Percentiles rank a stretch among this genome's conserved stretches.
Evolutionary conservation across 2,888 invertebrate genomes (phyloP).

Genomic region (Coenonympha glycerion): DNA sequence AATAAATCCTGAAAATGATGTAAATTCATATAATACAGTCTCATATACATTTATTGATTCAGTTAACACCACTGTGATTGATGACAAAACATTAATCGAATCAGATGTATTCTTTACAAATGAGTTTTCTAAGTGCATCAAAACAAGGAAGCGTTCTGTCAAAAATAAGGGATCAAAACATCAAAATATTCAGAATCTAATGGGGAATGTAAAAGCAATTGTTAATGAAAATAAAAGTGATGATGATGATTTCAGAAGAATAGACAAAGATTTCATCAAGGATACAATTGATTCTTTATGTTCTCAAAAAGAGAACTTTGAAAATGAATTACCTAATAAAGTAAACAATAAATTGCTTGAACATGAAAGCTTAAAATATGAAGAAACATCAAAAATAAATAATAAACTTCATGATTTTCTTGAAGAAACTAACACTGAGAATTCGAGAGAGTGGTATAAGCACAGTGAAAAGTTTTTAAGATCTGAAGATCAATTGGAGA

Average conservation of each 20-base stretch:
- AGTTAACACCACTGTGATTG: background rate
- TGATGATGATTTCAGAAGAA: background rate
- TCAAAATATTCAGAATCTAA: background rate
- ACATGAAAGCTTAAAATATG: background rate
- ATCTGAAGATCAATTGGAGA: background rate
- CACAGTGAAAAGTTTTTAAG: conserved; percentile 1
- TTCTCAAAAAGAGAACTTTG: background rate
- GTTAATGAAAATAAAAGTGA: background rate
- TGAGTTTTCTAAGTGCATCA: too few species aligned
- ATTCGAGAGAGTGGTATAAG: conserved; percentile 4
- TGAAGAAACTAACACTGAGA: background rate
- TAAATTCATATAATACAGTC: background rate
- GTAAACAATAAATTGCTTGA: background rate
- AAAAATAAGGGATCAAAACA: background rate
- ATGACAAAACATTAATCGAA: background rate
- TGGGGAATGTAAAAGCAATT: background rate
- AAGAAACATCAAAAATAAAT: background rate
- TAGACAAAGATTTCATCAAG: background rate
- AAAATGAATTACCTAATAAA: background rate
- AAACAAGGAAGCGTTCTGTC: background rate
- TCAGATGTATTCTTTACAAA: too few species aligned
- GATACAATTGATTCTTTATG: background rate
- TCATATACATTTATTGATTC: background rate
- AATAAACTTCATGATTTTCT: background rate
- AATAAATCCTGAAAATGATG: background rate